Evolutionary conservation across 2,888 invertebrate genomes (phyloP).

Genomic region (Macrophya annulata): DNA sequence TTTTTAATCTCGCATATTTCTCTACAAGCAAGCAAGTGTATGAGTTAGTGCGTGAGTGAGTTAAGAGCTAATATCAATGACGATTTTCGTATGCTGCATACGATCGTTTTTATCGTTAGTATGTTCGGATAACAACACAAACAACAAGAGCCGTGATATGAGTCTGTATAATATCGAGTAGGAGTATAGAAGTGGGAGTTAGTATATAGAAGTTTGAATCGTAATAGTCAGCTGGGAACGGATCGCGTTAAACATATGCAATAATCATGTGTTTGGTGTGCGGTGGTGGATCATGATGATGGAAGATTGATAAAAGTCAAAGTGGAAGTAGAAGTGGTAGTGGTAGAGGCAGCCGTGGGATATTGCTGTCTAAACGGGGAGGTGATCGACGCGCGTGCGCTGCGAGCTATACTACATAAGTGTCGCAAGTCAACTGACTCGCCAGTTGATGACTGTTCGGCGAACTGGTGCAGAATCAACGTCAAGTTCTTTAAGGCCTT

Average conservation of each 20-base stretch:
- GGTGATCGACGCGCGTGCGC: constrained; percentile 73
- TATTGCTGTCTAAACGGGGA: constrained; percentile 56
- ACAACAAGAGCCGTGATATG: background rate
- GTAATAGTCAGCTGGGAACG: constrained; percentile 2
- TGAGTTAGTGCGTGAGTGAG: background rate
- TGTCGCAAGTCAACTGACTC: constrained; percentile 66
- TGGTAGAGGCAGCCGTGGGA: constrained; percentile 63
- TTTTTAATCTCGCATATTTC: background rate
- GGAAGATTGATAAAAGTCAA: constrained; percentile 21
- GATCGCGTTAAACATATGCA: constrained; percentile 7
- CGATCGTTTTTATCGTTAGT: background rate
- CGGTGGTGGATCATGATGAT: background rate
- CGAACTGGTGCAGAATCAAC: constrained; percentile 24
- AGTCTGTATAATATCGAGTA: background rate
- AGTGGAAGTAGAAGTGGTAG: constrained; percentile 28
- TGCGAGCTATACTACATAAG: constrained; percentile 74
- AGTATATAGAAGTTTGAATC: background rate
- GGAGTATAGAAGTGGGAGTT: background rate
- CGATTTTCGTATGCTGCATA: background rate
- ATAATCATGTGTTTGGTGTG: constrained; percentile 8
- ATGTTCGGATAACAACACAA: background rate
- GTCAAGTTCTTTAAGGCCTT: constrained; percentile 11
- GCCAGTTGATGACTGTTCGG: constrained; percentile 52
- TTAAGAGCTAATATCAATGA: background rate
- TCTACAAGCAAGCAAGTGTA: background rate